phyloP scores from a whole-genome alignment of 2,113 vertebrate genomes.

The Scolopax mira region DNA sequence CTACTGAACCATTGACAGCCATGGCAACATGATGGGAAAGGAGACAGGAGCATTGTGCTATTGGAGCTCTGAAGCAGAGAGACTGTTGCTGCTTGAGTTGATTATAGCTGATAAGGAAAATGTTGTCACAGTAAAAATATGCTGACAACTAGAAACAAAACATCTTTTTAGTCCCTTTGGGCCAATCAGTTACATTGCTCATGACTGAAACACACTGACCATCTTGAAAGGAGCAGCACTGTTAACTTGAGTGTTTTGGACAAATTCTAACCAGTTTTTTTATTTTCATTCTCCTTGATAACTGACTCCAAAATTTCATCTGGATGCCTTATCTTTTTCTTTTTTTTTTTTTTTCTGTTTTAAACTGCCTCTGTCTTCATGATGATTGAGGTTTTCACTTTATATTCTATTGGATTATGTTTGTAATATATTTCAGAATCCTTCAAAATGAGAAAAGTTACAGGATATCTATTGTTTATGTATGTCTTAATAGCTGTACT shows the following conservation, averaged over 20 bases:
- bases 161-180: background rate
- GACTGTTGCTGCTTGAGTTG: background rate
- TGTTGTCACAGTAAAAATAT: constrained; percentile 16
- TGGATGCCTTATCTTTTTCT: background rate
- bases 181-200: background rate
- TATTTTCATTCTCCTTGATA: background rate
- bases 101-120: background rate
- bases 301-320: background rate
- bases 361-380: background rate
- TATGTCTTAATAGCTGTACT: background rate
- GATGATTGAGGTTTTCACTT: constrained; percentile 4
- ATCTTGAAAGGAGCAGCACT: background rate
- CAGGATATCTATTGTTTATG: background rate
- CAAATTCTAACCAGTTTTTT: background rate
- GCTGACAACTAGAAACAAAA: constrained; percentile 26
- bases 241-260: background rate
- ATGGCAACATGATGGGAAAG: background rate
- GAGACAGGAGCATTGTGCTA: background rate
- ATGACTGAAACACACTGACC: background rate
- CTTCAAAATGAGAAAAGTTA: constrained; percentile 8
- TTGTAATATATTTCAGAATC: background rate
- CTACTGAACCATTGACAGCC: constrained; percentile 17
- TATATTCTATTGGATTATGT: background rate
- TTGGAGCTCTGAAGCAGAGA: constrained; percentile 14
- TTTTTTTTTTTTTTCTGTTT: background rate